A percentile compares a stretch with the other conserved stretches of the same genome.
Evolutionary conservation across 2,888 invertebrate species (phyloP).

Genomic region (Selenia dentaria): DNA sequence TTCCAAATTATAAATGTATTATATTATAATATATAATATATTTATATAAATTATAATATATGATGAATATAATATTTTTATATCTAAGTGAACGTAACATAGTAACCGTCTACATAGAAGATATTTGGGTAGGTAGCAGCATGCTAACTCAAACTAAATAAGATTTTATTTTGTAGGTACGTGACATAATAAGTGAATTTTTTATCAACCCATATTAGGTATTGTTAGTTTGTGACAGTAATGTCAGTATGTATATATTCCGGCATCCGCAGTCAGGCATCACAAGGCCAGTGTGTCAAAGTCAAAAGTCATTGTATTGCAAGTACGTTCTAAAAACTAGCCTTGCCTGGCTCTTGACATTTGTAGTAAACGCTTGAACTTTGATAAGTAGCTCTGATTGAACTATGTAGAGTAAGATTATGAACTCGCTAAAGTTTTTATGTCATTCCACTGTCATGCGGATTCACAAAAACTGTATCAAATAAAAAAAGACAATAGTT

Average conservation of each 20-base stretch:
- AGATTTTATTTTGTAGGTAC: constrained; percentile 13
- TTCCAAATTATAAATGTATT: no score
- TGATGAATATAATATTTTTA: no score
- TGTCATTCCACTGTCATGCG: no score
- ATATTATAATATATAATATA: no score
- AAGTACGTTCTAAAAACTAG: constrained; percentile 22
- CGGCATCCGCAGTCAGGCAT: constrained; percentile 34
- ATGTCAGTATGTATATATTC: constrained; percentile 23
- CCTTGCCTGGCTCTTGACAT: constrained; percentile 20
- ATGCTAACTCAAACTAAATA: constrained; percentile 16
- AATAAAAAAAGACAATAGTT: no score
- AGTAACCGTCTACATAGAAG: no score
- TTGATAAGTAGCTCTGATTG: neutral
- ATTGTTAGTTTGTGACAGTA: constrained; percentile 18
- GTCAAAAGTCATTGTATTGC: constrained; percentile 26
- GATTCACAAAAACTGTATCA: no score
- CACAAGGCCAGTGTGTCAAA: constrained; percentile 20
- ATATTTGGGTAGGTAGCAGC: no score
- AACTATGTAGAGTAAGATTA: constrained; percentile 4
- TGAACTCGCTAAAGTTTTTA: neutral
- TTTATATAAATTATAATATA: no score
- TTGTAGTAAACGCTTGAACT: constrained; percentile 16
- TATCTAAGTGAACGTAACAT: no score
- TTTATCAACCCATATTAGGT: constrained; percentile 10
- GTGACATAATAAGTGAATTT: constrained; percentile 8